Conservation (phyloP, 2,888 invertebrate species). For the Ophion obscuratus region DNA sequence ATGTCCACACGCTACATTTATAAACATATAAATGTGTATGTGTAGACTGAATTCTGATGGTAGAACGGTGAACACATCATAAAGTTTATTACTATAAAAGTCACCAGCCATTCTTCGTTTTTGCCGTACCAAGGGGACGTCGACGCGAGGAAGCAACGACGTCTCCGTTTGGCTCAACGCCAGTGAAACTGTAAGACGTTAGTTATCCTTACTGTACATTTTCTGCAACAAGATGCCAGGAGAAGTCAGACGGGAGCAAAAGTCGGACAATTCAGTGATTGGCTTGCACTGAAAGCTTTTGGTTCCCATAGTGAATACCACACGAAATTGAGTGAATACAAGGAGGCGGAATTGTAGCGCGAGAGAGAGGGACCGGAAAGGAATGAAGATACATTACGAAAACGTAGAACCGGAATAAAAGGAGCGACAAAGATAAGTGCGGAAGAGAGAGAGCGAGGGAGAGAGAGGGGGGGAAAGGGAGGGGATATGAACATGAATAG, state of each 20-base stretch:
- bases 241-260: constrained; percentile 9
- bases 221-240: constrained; percentile 48
- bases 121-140: constrained; percentile 21
- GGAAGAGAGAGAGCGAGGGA: not conserved
- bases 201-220: constrained; percentile 66
- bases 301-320: not conserved
- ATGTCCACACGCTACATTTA: too few species aligned
- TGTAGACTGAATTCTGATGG: too few species aligned
- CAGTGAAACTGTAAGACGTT: constrained; percentile 73
- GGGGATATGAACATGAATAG: not conserved
- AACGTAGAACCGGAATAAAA: too few species aligned
- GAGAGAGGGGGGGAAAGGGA: constrained; percentile 2
- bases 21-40: too few species aligned
- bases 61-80: not conserved
- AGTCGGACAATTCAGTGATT: constrained; percentile 27
- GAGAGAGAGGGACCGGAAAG: not conserved
- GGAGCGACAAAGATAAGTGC: too few species aligned
- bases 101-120: constrained; percentile 39
- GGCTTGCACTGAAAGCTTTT: constrained; percentile 29
- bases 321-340: not conserved
- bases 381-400: too few species aligned
- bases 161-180: constrained; percentile 70
- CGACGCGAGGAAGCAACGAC: constrained; percentile 59
- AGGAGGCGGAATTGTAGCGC: not conserved
- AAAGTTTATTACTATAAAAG: constrained; percentile 52